Conservation (phyloP, 2,888 invertebrate species). For the Lasioglossum oenotherae region DNA sequence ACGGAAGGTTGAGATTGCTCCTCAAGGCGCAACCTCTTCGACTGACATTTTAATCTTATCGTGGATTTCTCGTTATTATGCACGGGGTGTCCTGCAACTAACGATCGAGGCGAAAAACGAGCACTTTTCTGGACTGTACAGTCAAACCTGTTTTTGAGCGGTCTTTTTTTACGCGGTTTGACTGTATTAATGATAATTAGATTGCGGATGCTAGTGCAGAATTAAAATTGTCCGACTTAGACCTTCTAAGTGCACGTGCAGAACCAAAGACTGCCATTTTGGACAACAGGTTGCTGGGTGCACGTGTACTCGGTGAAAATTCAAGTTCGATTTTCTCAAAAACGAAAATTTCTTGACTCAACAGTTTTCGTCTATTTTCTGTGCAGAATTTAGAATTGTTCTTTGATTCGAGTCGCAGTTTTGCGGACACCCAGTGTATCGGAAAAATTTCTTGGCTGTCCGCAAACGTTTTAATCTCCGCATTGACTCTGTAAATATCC, state of each 20-base stretch:
- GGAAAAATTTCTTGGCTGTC: not conserved
- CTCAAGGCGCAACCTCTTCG: not conserved
- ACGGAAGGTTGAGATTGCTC: not conserved
- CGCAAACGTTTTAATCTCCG: not conserved
- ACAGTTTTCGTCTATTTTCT: not conserved
- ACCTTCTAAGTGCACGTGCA: not conserved
- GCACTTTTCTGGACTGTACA: not conserved
- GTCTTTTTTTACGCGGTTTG: too few relatives aligned
- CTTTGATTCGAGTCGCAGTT: not conserved
- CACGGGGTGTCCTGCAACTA: not conserved
- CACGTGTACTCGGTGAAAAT: not conserved
- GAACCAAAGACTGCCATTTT: not conserved
- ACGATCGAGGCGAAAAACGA: not conserved
- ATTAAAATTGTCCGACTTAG: too few relatives aligned
- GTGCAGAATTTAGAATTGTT: not conserved
- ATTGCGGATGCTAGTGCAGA: too few relatives aligned
- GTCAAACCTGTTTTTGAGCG: too few relatives aligned
- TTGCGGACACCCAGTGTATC: not conserved
- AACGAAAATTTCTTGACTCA: not conserved
- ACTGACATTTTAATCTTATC: not conserved
- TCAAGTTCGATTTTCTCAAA: not conserved
- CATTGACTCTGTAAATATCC: constrained; percentile 1
- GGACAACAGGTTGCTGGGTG: not conserved
- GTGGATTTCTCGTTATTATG: not conserved
- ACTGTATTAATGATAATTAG: too few relatives aligned